Base-by-base conservation (phyloP, 1,140 invertebrate genomes). In the Contarinia nasturtii region DNA sequence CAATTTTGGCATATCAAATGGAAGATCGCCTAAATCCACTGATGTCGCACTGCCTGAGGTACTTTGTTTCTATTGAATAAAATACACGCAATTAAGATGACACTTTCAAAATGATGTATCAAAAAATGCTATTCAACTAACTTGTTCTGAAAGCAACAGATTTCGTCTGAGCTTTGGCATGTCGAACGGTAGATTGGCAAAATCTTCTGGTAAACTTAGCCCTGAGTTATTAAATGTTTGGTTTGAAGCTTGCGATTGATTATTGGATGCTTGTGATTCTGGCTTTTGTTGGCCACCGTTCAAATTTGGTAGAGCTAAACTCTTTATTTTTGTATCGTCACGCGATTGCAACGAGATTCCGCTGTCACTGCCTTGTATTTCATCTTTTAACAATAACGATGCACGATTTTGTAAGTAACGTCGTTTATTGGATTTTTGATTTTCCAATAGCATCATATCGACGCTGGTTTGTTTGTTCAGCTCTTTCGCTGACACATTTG, bases 1-100 rank as follows among this genome's bases (percentile, higher is more conserved):
- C 37, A 90, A 63, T 64, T 89, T 89, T 12, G 86, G 85, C 83
- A 89, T 88, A 59, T 89, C 86, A 57, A 89, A 90, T 15, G 86
- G 85, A 50, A 89, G 68, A 55, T 86, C 77, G 42, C 77, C 70
- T 2, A 87, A 65, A 56, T 87, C 83, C 11, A 83, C 77, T 7
- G 77, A 80, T 2, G 76, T 80, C 18, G 76, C 74, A 53, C 77
- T 80, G 34, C 76, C 74, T 14, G 78, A 79, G 33, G 79, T 82
- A 40, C 74, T 76, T 8, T 72, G 71, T 36, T 72, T 70, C 52
- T 75, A 65, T 41, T 67, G n/a, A n/a, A n/a, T n/a, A n/a, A n/a
- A n/a, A n/a, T n/a, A n/a, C n/a, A 61, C n/a, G n/a, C n/a, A n/a
- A n/a, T n/a, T n/a, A n/a, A n/a, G n/a, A n/a, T 7, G 38, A 48